Conservation (phyloP, 2,888 invertebrate species). For the Cantharis nigra region DNA sequence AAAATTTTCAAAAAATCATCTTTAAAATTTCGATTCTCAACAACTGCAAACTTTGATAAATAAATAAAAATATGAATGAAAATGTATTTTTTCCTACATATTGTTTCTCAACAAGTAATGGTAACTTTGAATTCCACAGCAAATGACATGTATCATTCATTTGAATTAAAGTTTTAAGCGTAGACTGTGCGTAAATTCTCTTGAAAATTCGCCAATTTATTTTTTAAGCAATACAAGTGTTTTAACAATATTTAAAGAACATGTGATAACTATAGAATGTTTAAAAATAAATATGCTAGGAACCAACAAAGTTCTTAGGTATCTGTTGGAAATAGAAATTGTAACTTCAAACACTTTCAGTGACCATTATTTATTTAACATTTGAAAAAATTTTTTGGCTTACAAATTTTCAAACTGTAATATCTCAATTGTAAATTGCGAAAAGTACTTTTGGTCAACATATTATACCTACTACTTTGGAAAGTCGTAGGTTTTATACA, state of each 20-base stretch:
- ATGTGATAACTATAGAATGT: not conserved
- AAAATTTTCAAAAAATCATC: not conserved
- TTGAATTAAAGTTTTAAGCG: not conserved
- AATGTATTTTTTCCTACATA: not conserved
- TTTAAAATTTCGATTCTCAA: not conserved
- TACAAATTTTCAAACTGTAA: not conserved
- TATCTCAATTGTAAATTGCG: not conserved
- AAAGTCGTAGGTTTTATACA: too few species aligned
- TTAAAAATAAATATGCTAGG: not conserved
- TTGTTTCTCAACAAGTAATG: not conserved
- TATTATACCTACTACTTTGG: not conserved
- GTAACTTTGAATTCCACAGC: not conserved
- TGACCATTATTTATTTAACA: not conserved
- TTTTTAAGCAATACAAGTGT: not conserved
- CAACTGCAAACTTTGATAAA: too few species aligned
- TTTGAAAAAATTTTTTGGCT: not conserved
- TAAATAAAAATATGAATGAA: not conserved
- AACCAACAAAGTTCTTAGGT: not conserved
- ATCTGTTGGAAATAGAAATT: not conserved
- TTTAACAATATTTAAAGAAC: not conserved
- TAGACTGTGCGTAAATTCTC: not conserved
- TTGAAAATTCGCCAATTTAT: not conserved
- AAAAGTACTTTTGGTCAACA: not conserved
- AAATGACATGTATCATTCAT: not conserved
- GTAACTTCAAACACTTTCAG: not conserved